Conservation (phyloP, 2,797 vertebrate genomes). For the Gambusia yucatana region DNA sequence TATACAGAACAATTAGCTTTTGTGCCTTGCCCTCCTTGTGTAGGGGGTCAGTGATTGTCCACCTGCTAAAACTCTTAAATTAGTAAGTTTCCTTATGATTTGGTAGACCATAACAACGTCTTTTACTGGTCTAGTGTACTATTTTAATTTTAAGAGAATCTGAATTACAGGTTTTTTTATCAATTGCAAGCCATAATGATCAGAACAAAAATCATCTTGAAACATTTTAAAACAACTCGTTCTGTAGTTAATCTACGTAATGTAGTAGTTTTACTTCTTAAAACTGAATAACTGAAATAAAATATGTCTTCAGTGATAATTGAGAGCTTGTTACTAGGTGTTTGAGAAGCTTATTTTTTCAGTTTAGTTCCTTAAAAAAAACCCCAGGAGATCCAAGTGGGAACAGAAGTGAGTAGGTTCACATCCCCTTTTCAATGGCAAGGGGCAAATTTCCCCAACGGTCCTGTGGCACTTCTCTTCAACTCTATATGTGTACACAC, state of each 20-base stretch:
- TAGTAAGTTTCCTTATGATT: background rate
- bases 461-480: slow-evolving; percentile 14
- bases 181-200: background rate
- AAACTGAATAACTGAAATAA: background rate
- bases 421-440: slow-evolving; percentile 70
- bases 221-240: background rate
- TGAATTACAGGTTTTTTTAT: background rate
- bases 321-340: slow-evolving; percentile 1
- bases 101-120: background rate
- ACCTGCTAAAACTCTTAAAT: background rate
- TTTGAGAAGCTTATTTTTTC: slow-evolving; percentile 32
- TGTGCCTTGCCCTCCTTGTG: background rate
- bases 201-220: background rate
- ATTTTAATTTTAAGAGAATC: background rate
- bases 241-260: background rate
- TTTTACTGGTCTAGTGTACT: background rate
- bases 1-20: background rate
- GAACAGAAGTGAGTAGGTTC: slow-evolving; percentile 75
- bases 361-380: slow-evolving; percentile 53
- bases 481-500: background rate
- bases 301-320: slow-evolving; percentile 27
- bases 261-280: background rate
- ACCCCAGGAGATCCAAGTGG: slow-evolving; percentile 29
- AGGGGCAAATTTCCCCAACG: slow-evolving; percentile 49
- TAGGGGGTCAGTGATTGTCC: background rate